Conservation (phyloP, 2,113 vertebrate genomes). For the Zosterops japonicus region DNA sequence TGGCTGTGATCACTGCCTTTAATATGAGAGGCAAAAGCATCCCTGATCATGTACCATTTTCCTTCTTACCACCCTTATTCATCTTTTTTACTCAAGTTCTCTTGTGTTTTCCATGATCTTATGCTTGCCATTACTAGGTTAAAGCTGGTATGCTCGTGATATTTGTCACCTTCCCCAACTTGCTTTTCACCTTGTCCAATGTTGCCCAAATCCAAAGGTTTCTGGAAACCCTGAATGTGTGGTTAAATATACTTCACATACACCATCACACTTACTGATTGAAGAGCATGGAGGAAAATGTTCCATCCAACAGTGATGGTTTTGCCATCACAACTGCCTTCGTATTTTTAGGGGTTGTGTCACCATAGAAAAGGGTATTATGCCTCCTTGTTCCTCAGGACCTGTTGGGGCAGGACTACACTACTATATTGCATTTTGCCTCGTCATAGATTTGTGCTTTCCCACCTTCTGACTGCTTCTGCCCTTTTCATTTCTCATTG, state of each 20-base stretch:
- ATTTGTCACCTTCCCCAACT: neutral
- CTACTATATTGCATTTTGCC: neutral
- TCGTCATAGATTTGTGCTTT: neutral
- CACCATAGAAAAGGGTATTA: neutral
- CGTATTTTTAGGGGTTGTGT: neutral
- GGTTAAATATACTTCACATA: neutral
- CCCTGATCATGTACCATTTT: neutral
- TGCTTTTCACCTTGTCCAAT: neutral
- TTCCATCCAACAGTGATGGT: neutral
- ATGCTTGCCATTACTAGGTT: neutral
- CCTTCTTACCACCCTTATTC: neutral
- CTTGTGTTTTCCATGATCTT: neutral
- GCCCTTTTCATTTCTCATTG: neutral
- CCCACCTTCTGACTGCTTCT: neutral
- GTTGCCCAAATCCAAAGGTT: neutral
- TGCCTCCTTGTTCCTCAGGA: neutral
- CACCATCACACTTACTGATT: neutral
- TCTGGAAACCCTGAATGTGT: neutral
- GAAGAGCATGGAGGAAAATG: neutral
- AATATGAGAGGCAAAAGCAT: neutral
- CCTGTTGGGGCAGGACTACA: neutral
- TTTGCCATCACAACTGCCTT: neutral
- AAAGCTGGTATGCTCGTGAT: neutral
- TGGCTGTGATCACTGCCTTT: neutral
- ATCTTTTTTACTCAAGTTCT: neutral